Evolutionary conservation across 1,140 invertebrate species (phyloP).

Genomic region (Cydia amplana): DNA sequence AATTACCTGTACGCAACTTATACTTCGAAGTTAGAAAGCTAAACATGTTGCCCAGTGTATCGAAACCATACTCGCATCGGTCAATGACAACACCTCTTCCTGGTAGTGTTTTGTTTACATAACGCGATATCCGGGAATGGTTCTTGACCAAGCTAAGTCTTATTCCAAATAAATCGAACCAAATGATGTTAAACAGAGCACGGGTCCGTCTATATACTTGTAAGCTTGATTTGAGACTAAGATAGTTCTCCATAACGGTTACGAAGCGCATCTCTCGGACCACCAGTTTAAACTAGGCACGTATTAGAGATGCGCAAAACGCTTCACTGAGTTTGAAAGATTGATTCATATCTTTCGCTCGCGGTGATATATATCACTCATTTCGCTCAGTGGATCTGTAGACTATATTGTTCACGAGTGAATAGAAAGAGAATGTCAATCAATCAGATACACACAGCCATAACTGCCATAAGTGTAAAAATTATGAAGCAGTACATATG

Average conservation of each 20-base stretch:
- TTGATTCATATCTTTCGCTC: too few relatives aligned
- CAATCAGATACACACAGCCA: too few relatives aligned
- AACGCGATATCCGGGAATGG: constrained; percentile 29
- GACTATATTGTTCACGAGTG: too few relatives aligned
- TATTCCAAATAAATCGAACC: constrained; percentile 31
- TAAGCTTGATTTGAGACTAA: constrained; percentile 9
- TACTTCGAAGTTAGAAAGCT: constrained; percentile 8
- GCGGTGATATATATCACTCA: too few relatives aligned
- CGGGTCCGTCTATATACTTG: constrained; percentile 25
- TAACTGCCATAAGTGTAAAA: too few relatives aligned
- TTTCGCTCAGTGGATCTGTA: too few relatives aligned
- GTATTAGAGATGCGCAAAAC: too few relatives aligned
- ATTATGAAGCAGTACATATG: neutral
- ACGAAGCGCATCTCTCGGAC: neutral
- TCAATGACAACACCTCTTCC: constrained; percentile 14
- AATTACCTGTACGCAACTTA: neutral
- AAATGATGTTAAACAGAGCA: constrained; percentile 39
- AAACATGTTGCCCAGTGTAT: neutral
- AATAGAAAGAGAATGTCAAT: too few relatives aligned
- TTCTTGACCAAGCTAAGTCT: constrained; percentile 26
- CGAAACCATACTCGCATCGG: neutral
- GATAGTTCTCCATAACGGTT: neutral
- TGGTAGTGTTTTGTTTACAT: constrained; percentile 23
- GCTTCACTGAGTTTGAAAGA: too few relatives aligned
- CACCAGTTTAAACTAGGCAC: too few relatives aligned